phyloP scores from a whole-genome alignment of 2,888 invertebrate species.

The Microctonus hyperodae region DNA sequence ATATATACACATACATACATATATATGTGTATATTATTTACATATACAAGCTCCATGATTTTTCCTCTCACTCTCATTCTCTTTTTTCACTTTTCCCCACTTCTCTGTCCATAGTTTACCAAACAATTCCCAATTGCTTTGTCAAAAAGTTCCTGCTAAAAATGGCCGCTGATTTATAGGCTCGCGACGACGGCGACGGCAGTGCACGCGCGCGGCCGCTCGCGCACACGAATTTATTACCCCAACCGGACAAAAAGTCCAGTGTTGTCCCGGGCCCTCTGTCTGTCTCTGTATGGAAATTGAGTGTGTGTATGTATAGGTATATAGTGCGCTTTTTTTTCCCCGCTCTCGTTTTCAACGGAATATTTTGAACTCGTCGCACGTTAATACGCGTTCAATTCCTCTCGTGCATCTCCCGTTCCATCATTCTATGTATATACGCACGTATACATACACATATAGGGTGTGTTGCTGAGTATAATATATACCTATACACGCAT shows the following conservation, averaged over 20 bases:
- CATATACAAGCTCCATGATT: constrained; percentile 19
- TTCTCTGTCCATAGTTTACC: constrained; percentile 50
- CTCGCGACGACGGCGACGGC: constrained; percentile 20
- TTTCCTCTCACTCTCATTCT: constrained; percentile 15
- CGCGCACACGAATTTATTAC: constrained; percentile 47
- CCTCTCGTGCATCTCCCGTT: constrained; percentile 13
- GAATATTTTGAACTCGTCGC: constrained; percentile 51
- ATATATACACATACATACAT: constrained; percentile 10
- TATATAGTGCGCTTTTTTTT: not conserved
- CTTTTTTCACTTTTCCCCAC: not conserved
- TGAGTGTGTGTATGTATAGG: not conserved
- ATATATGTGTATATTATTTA: no score
- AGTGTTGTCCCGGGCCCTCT: constrained; percentile 34
- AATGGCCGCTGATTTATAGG: constrained; percentile 56
- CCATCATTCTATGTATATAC: not conserved
- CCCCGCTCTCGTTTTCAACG: constrained; percentile 19
- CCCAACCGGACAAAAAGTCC: constrained; percentile 43
- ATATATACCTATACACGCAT: not conserved
- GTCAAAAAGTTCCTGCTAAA: constrained; percentile 59
- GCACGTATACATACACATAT: not conserved
- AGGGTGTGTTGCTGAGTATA: not conserved
- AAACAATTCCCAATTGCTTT: constrained; percentile 60
- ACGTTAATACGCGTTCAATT: constrained; percentile 51
- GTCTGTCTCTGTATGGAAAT: no score
- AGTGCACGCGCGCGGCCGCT: not conserved